Evolutionary conservation across 2,797 vertebrate species (phyloP).

Genomic region (Clarias laeviceps): DNA sequence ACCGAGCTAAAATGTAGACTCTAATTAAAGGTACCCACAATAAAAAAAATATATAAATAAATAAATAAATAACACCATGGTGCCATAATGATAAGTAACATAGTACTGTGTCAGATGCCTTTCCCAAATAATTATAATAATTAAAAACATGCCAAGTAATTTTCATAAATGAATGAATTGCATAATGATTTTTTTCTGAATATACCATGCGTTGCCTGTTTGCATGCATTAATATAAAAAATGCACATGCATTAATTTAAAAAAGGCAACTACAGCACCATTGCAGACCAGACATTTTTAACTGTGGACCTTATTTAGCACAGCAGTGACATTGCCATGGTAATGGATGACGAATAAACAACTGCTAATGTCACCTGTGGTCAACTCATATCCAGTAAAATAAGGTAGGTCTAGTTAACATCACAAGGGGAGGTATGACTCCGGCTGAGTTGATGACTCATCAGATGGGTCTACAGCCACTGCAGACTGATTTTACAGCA

Average conservation of each 20-base stretch:
- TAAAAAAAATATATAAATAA: no score
- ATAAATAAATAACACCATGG: not conserved
- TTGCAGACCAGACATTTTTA: not conserved
- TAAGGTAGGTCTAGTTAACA: not conserved
- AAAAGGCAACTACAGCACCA: not conserved
- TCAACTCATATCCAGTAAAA: conserved; percentile 1
- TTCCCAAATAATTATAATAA: not conserved
- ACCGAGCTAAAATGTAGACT: no score
- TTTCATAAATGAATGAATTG: not conserved
- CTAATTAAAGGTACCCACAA: no score
- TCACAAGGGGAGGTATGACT: not conserved
- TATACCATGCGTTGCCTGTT: not conserved
- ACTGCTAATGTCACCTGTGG: not conserved
- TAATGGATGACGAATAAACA: not conserved
- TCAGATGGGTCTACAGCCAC: not conserved
- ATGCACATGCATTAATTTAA: not conserved
- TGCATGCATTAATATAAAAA: not conserved
- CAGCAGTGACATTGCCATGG: not conserved
- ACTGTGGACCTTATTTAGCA: not conserved
- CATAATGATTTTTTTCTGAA: not conserved
- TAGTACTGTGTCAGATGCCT: not conserved
- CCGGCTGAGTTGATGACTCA: not conserved
- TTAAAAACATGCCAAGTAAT: not conserved
- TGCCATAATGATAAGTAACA: not conserved
- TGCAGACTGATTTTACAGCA: not conserved